These are phyloP conservation scores for Hydropsyche betteni DNA, from an alignment of 2,888 invertebrate species.

Conservation along the genomic window DNA sequence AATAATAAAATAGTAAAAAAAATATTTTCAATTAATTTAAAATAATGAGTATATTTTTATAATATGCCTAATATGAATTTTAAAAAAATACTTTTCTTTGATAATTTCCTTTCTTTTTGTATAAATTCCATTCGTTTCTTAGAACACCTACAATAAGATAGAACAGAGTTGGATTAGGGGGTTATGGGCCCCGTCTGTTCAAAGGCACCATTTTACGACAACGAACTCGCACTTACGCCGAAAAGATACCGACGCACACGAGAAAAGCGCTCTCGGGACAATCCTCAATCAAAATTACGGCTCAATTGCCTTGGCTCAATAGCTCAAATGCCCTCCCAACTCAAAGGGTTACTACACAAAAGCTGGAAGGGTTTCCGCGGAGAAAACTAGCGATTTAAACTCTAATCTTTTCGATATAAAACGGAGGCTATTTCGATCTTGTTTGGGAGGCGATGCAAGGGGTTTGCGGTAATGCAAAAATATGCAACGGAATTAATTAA, in stretches of 20 bases:
- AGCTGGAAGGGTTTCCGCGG: background rate
- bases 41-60: too few species aligned
- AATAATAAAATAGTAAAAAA: too few species aligned
- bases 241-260: slow-evolving; percentile 36
- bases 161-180: slow-evolving; percentile 47
- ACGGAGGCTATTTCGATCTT: too few species aligned
- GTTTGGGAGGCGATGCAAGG: too few species aligned
- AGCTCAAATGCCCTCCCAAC: background rate
- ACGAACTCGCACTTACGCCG: slow-evolving; percentile 33
- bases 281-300: slow-evolving; percentile 49
- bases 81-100: too few species aligned
- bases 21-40: too few species aligned
- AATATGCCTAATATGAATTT: too few species aligned
- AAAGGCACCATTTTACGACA: slow-evolving; percentile 44
- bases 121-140: background rate
- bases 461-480: too few species aligned
- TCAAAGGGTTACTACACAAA: slow-evolving; percentile 11
- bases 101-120: background rate
- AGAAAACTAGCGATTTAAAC: background rate
- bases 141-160: slow-evolving; percentile 22
- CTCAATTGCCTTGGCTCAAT: slow-evolving; percentile 34
- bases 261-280: slow-evolving; percentile 47
- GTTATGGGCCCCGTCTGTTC: slow-evolving; percentile 49
- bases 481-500: too few species aligned
- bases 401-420: too few species aligned